Evolutionary conservation across 2,888 invertebrate species (phyloP).

Genomic region (Antheraea yamamai): DNA sequence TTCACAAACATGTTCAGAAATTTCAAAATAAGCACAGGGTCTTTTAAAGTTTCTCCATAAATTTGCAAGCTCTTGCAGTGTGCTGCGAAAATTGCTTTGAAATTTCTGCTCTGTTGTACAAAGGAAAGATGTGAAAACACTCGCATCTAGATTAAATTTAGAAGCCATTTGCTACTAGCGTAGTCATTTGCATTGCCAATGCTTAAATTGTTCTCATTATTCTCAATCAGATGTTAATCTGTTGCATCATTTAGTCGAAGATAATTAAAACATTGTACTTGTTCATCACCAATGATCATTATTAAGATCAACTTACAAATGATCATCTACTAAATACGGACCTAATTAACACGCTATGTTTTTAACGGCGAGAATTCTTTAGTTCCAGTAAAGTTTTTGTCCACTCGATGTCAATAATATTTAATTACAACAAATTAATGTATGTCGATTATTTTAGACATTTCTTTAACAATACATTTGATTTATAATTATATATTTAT

Average conservation of each 20-base stretch:
- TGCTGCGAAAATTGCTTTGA: background rate
- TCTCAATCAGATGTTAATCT: background rate
- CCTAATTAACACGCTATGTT: background rate
- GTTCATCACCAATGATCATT: background rate
- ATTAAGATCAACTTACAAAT: background rate
- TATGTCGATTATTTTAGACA: no score
- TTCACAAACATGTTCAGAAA: background rate
- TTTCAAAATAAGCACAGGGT: background rate
- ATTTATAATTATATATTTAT: no score
- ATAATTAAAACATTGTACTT: background rate
- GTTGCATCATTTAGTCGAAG: background rate
- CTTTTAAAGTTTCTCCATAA: slow-evolving; percentile 9
- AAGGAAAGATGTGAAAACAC: background rate
- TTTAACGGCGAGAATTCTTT: no score
- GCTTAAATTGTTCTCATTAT: background rate
- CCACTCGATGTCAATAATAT: no score
- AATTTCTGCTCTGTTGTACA: background rate
- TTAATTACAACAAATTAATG: no score
- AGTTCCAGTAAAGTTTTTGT: no score
- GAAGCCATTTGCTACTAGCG: background rate
- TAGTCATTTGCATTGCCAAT: background rate
- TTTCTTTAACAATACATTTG: no score
- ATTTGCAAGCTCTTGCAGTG: background rate
- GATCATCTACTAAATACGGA: no score
- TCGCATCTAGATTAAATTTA: background rate